Conservation (phyloP, 2,113 vertebrate species). For the Microtus pennsylvanicus region DNA sequence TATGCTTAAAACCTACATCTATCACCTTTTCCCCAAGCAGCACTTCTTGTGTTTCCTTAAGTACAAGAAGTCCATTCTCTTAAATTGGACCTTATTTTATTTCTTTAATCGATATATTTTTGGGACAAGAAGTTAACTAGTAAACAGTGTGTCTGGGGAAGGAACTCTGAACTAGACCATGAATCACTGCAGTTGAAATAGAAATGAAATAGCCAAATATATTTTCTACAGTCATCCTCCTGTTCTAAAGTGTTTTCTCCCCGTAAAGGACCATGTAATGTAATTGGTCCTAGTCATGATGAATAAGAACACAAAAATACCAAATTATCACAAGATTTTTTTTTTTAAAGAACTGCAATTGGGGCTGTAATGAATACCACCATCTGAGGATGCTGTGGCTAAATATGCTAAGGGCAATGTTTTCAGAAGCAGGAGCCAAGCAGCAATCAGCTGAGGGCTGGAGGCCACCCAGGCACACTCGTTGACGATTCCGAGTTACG, state of each 20-base stretch:
- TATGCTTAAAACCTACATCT: constrained; percentile 71
- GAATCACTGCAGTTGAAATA: not conserved
- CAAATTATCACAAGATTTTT: not conserved
- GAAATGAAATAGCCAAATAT: not conserved
- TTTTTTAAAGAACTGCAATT: not conserved
- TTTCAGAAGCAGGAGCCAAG: not conserved
- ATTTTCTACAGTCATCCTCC: not conserved
- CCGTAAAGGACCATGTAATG: constrained; percentile 24
- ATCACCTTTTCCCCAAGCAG: constrained; percentile 64
- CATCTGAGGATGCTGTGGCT: not conserved
- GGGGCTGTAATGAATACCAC: not conserved
- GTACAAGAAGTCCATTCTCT: constrained; percentile 64
- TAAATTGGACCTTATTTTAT: constrained; percentile 65
- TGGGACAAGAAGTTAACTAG: constrained; percentile 50
- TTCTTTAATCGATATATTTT: constrained; percentile 70
- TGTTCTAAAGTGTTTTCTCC: not conserved
- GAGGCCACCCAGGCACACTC: not conserved
- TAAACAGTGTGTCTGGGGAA: constrained; percentile 38
- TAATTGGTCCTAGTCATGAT: constrained; percentile 3
- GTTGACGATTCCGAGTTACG: not conserved
- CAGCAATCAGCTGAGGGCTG: not conserved
- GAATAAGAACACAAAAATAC: constrained; percentile 45
- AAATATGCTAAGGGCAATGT: not conserved
- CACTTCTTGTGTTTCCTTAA: constrained; percentile 36
- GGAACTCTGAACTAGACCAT: constrained; percentile 6